Percentiles rank a stretch among this genome's conserved stretches.
phyloP scores from a whole-genome alignment of 2,797 vertebrate genomes.

The Microchirus variegatus region DNA sequence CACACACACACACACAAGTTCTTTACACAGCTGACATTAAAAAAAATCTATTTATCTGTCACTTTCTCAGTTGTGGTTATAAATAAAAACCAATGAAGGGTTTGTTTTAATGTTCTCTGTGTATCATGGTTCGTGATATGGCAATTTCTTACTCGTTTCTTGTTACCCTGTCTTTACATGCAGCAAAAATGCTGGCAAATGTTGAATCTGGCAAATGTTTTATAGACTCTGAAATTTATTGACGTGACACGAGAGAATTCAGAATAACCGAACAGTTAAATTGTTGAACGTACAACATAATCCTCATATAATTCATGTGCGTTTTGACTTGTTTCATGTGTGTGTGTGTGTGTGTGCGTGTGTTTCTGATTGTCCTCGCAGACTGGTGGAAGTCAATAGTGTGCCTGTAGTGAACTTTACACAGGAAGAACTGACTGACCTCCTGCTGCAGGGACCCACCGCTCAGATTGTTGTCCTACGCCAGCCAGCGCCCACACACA shows the following conservation, averaged over 20 bases:
- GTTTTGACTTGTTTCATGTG: not conserved
- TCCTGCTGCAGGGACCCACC: constrained; percentile 63
- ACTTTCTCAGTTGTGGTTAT: constrained; percentile 17
- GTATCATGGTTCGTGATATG: constrained; percentile 23
- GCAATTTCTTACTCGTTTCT: constrained; percentile 15
- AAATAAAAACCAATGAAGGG: constrained; percentile 29
- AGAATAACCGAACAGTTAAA: not conserved
- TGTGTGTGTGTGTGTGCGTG: not conserved
- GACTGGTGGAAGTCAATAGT: constrained; percentile 79
- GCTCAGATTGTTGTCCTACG: constrained; percentile 76
- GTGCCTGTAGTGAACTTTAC: constrained; percentile 70
- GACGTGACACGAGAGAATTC: not conserved
- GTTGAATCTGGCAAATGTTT: too few relatives aligned
- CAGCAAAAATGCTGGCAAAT: not conserved
- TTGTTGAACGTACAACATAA: not conserved
- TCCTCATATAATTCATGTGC: not conserved
- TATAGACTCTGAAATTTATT: too few relatives aligned
- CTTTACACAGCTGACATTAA: constrained; percentile 45
- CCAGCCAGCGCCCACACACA: constrained; percentile 41
- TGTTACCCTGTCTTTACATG: constrained; percentile 2
- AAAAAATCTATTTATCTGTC: constrained; percentile 36
- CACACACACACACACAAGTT: constrained; percentile 21
- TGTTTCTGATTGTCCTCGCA: constrained; percentile 18
- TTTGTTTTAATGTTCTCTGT: constrained; percentile 11
- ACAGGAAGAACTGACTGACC: constrained; percentile 65